A percentile compares a stretch with the other conserved stretches of the same genome.
Conservation (phyloP, 30 jellyfish, hydroid and myxozoan genomes). For the Aurelia coerulea region DNA sequence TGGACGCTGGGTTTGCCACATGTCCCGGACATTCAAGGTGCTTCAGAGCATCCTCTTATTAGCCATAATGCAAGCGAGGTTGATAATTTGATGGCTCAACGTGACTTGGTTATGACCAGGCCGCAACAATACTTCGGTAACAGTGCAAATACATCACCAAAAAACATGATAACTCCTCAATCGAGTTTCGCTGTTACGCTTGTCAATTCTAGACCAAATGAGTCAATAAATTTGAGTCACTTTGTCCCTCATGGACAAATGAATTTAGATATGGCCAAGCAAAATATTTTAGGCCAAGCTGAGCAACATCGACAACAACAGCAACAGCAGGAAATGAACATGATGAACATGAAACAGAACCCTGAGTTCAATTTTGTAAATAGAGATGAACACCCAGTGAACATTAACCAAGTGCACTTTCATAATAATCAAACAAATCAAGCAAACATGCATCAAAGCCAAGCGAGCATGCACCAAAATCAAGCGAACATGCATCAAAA, state of each 20-base stretch:
- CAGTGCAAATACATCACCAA: slow-evolving; percentile 7
- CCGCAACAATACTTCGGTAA: slow-evolving; percentile 19
- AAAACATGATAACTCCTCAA: slow-evolving; percentile 1
- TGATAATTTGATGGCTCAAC: slow-evolving; percentile 8
- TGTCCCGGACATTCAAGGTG: slow-evolving; percentile 34
- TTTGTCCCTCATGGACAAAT: slow-evolving; percentile 2
- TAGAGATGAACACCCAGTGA: slow-evolving; percentile 3
- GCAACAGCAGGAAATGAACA: slow-evolving; percentile 2
- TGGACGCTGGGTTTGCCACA: slow-evolving; percentile 58
- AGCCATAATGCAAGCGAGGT: slow-evolving; percentile 43
- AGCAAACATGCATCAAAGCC: background rate
- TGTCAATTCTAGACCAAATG: background rate
- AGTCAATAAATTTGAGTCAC: background rate
- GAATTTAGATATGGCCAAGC: background rate
- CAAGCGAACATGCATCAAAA: background rate
- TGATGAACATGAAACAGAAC: slow-evolving; percentile 11
- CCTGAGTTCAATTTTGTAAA: background rate
- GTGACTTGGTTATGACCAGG: slow-evolving; percentile 2
- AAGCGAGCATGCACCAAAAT: background rate
- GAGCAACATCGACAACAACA: slow-evolving; percentile 14
- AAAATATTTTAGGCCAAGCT: slow-evolving; percentile 21
- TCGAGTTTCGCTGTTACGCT: slow-evolving; percentile 32
- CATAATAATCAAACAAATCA: background rate
- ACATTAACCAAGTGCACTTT: background rate
- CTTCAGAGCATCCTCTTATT: slow-evolving; percentile 7